Evolutionary conservation across 2,113 vertebrate genomes (phyloP).

Genomic region (Anser cygnoides): DNA sequence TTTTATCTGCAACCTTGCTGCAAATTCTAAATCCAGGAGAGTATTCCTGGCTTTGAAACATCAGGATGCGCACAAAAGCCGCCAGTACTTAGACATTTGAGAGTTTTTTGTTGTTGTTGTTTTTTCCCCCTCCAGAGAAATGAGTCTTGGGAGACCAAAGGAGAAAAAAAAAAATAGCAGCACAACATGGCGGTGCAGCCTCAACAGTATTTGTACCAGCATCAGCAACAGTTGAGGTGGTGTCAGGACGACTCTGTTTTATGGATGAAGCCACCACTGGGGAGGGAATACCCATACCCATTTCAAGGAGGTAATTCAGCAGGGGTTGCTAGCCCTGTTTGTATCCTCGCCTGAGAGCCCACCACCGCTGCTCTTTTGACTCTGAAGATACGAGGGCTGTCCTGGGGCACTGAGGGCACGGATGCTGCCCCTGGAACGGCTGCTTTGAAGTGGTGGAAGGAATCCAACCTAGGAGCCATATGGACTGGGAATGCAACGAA

Average conservation of each 20-base stretch:
- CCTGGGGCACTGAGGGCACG: background rate
- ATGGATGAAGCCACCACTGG: background rate
- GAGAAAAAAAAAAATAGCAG: background rate
- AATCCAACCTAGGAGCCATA: background rate
- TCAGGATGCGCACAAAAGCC: background rate
- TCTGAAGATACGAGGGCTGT: background rate
- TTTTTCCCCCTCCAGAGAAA: background rate
- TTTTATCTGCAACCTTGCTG: background rate
- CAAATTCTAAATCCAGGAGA: background rate
- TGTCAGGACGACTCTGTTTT: background rate
- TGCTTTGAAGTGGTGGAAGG: background rate
- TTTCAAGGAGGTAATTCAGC: background rate
- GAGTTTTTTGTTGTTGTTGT: background rate
- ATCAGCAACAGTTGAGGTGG: accelerated
- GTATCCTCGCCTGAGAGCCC: background rate
- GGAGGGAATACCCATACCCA: background rate
- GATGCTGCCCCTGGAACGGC: accelerated
- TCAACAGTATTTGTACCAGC: background rate
- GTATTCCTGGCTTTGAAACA: background rate
- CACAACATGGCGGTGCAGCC: background rate
- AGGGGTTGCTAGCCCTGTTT: background rate
- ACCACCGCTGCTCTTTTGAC: background rate
- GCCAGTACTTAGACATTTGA: background rate
- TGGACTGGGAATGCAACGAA: too few species aligned
- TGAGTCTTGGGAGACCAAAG: background rate